Conservation (phyloP, 2,797 vertebrate species). For the Xenentodon cancila region DNA sequence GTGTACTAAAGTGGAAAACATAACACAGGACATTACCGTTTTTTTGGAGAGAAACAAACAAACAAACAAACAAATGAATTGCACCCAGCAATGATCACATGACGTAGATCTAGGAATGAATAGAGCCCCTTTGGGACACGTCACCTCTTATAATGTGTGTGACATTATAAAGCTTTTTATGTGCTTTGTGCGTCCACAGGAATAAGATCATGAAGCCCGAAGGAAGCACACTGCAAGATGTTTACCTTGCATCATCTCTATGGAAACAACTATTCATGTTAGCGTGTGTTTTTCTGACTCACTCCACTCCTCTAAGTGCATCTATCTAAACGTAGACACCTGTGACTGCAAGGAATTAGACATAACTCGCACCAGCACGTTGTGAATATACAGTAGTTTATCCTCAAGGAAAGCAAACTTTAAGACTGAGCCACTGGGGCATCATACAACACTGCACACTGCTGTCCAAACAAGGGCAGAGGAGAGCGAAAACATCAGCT, state of each 20-base stretch:
- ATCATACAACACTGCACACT: slow-evolving; percentile 50
- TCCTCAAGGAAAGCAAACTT: slow-evolving; percentile 40
- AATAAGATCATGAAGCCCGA: slow-evolving; percentile 3
- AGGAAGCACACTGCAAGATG: slow-evolving; percentile 9
- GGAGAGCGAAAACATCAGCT: slow-evolving; percentile 75
- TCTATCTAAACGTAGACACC: slow-evolving; percentile 20
- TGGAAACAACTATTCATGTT: slow-evolving; percentile 16
- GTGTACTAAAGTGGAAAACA: slow-evolving; percentile 36
- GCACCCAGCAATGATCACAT: slow-evolving; percentile 23
- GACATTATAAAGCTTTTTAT: slow-evolving; percentile 18
- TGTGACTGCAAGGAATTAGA: slow-evolving; percentile 27
- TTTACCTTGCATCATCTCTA: slow-evolving; percentile 24
- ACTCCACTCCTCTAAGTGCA: not conserved
- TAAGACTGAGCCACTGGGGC: slow-evolving; percentile 44
- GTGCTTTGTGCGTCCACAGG: slow-evolving; percentile 6
- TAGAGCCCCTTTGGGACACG: slow-evolving; percentile 5
- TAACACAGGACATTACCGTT: slow-evolving; percentile 23
- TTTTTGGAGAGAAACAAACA: slow-evolving; percentile 5
- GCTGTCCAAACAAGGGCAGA: slow-evolving; percentile 74
- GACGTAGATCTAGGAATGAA: slow-evolving; percentile 15
- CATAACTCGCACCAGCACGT: slow-evolving; percentile 7
- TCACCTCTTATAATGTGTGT: not conserved
- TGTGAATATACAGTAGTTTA: slow-evolving; percentile 48
- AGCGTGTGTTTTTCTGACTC: slow-evolving; percentile 13
- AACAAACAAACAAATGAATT: slow-evolving; percentile 14